Conservation (phyloP, 2,888 invertebrate species). For the Acanthopleura granulata region DNA sequence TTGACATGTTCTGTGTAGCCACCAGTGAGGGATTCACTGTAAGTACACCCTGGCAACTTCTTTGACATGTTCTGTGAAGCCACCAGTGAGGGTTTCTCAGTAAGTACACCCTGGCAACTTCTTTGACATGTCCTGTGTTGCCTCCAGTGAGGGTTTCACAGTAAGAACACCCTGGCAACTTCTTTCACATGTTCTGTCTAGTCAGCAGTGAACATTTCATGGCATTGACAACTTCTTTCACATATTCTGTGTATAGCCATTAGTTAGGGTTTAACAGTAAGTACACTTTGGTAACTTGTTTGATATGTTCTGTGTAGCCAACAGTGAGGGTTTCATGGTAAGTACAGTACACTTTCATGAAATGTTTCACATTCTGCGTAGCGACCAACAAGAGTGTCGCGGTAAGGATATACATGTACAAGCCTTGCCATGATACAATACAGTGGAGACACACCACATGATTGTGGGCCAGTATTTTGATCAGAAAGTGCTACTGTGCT, state of each 20-base stretch:
- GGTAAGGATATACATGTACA: too few relatives aligned
- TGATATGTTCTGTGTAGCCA: constrained; percentile 73
- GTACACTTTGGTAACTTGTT: constrained; percentile 73
- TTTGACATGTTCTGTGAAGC: constrained; percentile 75
- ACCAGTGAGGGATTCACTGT: constrained; percentile 36
- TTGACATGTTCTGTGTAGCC: neutral
- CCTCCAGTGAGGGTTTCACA: constrained; percentile 35
- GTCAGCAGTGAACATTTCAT: constrained; percentile 35
- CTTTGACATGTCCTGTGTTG: constrained; percentile 74
- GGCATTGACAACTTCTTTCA: constrained; percentile 72
- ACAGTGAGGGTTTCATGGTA: constrained; percentile 36
- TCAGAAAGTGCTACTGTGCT: too few relatives aligned
- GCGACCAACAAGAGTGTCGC: constrained; percentile 36
- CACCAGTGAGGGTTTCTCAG: constrained; percentile 35
- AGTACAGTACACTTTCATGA: constrained; percentile 72
- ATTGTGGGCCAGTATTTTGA: too few relatives aligned
- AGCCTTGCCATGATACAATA: too few relatives aligned
- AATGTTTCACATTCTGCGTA: constrained; percentile 75
- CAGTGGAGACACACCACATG: too few relatives aligned
- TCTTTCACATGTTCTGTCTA: constrained; percentile 75
- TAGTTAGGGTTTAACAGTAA: constrained; percentile 36
- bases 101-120: constrained; percentile 72
- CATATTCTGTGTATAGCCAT: constrained; percentile 73
- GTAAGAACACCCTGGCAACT: constrained; percentile 72
- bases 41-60: constrained; percentile 71